Evolutionary conservation across 2,113 vertebrate species (phyloP).

Genomic region (human): DNA sequence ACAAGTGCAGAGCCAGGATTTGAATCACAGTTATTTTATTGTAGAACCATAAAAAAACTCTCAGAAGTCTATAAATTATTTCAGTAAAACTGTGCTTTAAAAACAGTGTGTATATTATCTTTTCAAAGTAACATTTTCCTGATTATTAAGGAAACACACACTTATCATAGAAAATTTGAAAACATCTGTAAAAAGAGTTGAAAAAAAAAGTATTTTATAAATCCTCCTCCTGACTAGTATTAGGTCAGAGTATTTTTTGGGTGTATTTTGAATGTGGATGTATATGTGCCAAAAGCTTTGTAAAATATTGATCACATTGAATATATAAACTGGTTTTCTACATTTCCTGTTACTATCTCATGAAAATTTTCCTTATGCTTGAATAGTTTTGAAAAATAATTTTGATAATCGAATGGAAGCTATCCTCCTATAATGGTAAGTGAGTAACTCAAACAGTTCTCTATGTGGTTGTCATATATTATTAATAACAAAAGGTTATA

Average conservation of each 20-base stretch:
- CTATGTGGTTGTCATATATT: neutral
- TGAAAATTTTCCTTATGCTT: neutral
- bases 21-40: neutral
- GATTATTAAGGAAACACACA: neutral
- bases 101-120: neutral
- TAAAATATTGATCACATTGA: neutral
- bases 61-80: neutral
- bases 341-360: neutral
- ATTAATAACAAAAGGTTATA: neutral
- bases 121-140: neutral
- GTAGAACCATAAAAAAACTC: neutral
- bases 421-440: neutral
- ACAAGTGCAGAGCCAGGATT: neutral
- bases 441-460: neutral
- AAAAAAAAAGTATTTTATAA: neutral
- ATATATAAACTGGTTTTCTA: neutral
- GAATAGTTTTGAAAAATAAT: neutral
- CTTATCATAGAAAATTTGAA: neutral
- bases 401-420: neutral
- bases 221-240: neutral
- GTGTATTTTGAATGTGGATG: neutral
- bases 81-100: neutral
- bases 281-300: neutral
- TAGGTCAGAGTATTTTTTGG: neutral
- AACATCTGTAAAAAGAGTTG: neutral